Evolutionary conservation across 2,888 invertebrate species (phyloP), one percentile per base, ranked within the genome.

Genomic region (Drosophila putrida): DNA sequence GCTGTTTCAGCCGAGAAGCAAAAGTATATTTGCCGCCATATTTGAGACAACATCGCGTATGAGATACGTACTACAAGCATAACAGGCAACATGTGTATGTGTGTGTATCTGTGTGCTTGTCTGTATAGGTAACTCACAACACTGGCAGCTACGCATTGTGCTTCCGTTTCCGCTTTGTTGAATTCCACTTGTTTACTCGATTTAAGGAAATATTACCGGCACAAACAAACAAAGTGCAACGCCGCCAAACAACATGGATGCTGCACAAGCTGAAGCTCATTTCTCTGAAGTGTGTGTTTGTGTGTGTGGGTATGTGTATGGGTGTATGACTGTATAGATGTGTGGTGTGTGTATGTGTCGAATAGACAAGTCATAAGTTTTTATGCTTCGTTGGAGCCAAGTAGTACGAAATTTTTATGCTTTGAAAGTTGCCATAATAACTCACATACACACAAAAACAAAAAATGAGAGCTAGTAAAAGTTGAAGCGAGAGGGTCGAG

Each of bases 151-250:
- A 86, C 83, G 89, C 83, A 88, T 86, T 88, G 85, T 89, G 86
- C 89, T 89, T 85, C 85, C 85, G 88, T 88, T 85, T 85, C 88
- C 85, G 85, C 88, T 89, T 88, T 89, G 89, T 89, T 85, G 86
- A 85, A 84, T 75, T 89, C 88, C 89, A 85, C 89, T 89, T 88
- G 89, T 85, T 85, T 85, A 89, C 89, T 89, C 85, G 85, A 85
- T 85, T 85, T 85, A 89, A 85, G 88, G 88, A 89, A 88, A 85
- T 85, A 88, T 85, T 85, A 89, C 89, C 85, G 89, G 89, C 82
- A 79, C 88, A 89, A 85, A 89, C 85, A 85, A 85, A 85, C 89
- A 85, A 87, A 85, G 88, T 84, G 82, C 88, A 82, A 65, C 81
- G 65, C 69, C 79, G 65, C 63, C 75, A 63, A 63, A 68, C 57